Evolutionary conservation across 2,888 invertebrate genomes (phyloP).

Genomic region (Harpalus rubripes): DNA sequence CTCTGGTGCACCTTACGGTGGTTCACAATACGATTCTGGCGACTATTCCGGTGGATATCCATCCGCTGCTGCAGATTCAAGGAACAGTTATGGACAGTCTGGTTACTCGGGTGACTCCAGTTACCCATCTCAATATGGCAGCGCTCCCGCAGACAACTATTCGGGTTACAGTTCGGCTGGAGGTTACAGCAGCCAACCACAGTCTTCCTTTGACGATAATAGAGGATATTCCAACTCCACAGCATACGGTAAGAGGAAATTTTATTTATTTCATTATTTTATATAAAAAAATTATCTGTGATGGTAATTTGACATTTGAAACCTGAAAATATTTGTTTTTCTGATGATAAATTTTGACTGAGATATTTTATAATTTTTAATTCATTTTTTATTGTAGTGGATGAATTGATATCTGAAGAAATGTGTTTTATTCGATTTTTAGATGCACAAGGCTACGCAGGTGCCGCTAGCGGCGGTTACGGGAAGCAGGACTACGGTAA

Average conservation of each 20-base stretch:
- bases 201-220: slow-evolving; percentile 69
- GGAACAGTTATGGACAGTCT: slow-evolving; percentile 68
- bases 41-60: slow-evolving; percentile 67
- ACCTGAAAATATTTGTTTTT: slow-evolving; percentile 37
- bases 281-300: neutral
- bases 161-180: slow-evolving; percentile 68
- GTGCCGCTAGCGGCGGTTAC: slow-evolving; percentile 69
- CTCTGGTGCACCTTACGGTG: slow-evolving; percentile 52
- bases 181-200: slow-evolving; percentile 68
- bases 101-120: slow-evolving; percentile 68
- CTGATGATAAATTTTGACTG: slow-evolving; percentile 23
- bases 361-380: slow-evolving; percentile 9
- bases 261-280: neutral
- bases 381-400: neutral
- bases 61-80: slow-evolving; percentile 62
- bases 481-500: slow-evolving; percentile 71
- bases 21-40: slow-evolving; percentile 52
- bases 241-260: slow-evolving; percentile 68
- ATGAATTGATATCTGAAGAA: neutral
- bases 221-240: slow-evolving; percentile 69
- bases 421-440: slow-evolving; percentile 57
- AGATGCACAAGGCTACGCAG: slow-evolving; percentile 70
- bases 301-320: slow-evolving; percentile 29
- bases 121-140: slow-evolving; percentile 67
- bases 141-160: slow-evolving; percentile 68